Evolutionary conservation across 2,797 vertebrate species (phyloP), one percentile per base, ranked within the genome.

Genomic region (Melanotaenia pygmaea): DNA sequence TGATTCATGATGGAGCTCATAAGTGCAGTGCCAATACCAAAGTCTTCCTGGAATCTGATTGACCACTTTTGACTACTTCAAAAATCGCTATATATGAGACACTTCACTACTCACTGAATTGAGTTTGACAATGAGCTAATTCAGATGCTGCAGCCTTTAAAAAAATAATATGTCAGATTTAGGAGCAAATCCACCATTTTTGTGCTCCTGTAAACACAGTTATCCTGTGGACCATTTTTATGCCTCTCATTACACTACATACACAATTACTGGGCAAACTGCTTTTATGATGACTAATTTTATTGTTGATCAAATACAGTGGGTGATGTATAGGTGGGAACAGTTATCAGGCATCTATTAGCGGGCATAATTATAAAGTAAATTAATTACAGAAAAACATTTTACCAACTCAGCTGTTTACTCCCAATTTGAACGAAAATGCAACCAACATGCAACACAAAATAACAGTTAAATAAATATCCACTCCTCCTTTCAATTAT

Each of bases 1-100:
- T 79, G 81, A 90, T 86, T 88, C 77, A 88, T 64, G 73, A 70
- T 45, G 62, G 50, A 24, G 38, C 80, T 86, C 69, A 62, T 67
- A 75, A 80, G 67, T 28, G 73, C 53, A 74, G 26, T 0, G 14
- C 59, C 28, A 57, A 64, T 64, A 82, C 72, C 59, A 16, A 32
- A 70, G 56, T 66, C 53, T 82, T 86, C 51, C 67, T 64, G 71
- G 70, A 66, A 68, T 60, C 34, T 64, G 47, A 68, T 64, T 5
- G 40, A 78, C 76, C 65, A 4, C 45, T 79, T 76, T 45, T 57
- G 57, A 83, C 66, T 64, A 28, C 22, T 76, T 65, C 7, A 22
- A 50, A 69, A 51, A 58, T 28, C 28, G 3, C 13, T 35, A 24
- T 35, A 58, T 20, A 59, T n/a, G 38, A 38, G 22, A 16, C 1